A percentile compares a stretch with the other conserved stretches of the same genome.
Conservation (phyloP, 1,140 invertebrate species). For the Lysiphlebus fabarum region DNA sequence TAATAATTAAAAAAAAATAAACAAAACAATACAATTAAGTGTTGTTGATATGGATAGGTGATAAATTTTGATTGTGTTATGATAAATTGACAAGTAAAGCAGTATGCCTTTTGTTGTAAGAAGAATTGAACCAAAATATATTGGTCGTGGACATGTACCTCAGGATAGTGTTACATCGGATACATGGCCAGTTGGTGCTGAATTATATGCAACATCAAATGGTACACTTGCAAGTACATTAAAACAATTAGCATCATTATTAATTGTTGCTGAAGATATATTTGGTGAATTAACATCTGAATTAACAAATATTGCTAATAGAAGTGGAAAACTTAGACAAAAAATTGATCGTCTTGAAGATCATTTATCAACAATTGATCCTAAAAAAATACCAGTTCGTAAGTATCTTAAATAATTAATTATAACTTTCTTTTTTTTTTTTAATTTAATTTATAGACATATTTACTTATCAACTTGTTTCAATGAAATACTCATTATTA, state of each 20-base stretch:
- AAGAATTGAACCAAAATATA: constrained; percentile 49
- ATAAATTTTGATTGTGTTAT: background rate
- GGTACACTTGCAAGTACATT: constrained; percentile 56
- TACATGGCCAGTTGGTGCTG: constrained; percentile 51
- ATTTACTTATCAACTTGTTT: background rate
- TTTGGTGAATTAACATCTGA: constrained; percentile 58
- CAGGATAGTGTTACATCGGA: constrained; percentile 38
- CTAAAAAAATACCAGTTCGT: constrained; percentile 61
- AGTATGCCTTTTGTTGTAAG: constrained; percentile 54
- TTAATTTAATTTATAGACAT: background rate
- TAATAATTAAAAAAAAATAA: too few species aligned
- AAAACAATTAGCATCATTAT: constrained; percentile 57
- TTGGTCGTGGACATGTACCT: constrained; percentile 53
- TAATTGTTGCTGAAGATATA: constrained; percentile 57
- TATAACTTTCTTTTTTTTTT: constrained; percentile 1
- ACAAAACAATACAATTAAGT: too few species aligned
- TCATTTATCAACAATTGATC: constrained; percentile 50
- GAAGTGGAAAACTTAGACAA: constrained; percentile 51
- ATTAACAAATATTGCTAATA: constrained; percentile 52
- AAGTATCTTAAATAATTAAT: constrained; percentile 41
- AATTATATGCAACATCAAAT: constrained; percentile 55
- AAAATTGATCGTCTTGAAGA: constrained; percentile 51
- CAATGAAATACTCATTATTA: too few species aligned
- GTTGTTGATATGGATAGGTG: too few species aligned
- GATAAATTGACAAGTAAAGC: constrained; percentile 5